Evolutionary conservation across 2,113 vertebrate species (phyloP), one percentile per base, ranked within the genome.

Genomic region (Madoqua kirkii): DNA sequence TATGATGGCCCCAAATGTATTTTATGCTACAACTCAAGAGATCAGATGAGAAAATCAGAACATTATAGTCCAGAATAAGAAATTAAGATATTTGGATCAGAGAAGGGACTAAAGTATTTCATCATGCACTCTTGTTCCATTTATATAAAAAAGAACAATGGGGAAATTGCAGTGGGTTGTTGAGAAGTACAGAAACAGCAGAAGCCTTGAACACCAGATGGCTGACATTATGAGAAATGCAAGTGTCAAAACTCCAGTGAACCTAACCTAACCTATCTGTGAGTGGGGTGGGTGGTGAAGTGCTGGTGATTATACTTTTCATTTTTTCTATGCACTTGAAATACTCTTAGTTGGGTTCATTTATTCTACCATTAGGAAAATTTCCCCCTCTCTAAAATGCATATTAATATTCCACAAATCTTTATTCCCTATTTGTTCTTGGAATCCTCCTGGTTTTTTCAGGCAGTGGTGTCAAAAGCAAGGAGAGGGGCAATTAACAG

Each of bases 31-130:
- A 97, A 95, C 96, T 98, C 92, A 98, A 98, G 92, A 88, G 40
- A 95, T 97, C 91, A 97, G 74, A 90, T 76, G 94, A 97, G 62
- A 92, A 98, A 98, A 98, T 97, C 50, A 96, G 81, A 98, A 95
- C 33, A 90, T 95, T 90, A 94, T 1, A 12, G 84, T 78, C 11
- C 43, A 94, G 95, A 97, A 96, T 93, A 92, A 98, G 90, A 96
- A 98, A 98, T 90, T 84, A 91, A 98, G 87, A 93, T 76, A 79
- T 50, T 97, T 86, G 81, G 31, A 92, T 76, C 93, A 91, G 67
- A 96, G 97, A 97, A 98, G 92, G 82, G 29, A 81, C 55, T 96
- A 43, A 96, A 88, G 11, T 96, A 60, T 74, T 97, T 96, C 27
- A 86, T 86, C 97, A 97, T 97, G 27, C 14, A 78, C 79, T 93